Evolutionary conservation across 2,888 invertebrate genomes (phyloP).

Genomic region (Chesias legatella): DNA sequence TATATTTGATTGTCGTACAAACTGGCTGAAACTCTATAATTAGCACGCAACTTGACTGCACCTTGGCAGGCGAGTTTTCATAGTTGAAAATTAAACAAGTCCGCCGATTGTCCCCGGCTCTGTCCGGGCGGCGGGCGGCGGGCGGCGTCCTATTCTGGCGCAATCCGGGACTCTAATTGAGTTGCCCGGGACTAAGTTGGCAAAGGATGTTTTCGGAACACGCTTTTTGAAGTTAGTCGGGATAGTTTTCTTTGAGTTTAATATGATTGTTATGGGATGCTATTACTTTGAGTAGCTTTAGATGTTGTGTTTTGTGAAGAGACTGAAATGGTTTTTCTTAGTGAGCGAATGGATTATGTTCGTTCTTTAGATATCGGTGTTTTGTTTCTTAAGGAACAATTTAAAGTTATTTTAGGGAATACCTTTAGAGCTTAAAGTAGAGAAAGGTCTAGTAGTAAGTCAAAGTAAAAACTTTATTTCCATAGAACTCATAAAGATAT

Average conservation of each 20-base stretch:
- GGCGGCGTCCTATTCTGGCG: conserved; percentile 4
- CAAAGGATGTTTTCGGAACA: conserved; percentile 6
- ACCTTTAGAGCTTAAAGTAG: too few species aligned
- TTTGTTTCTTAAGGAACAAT: too few species aligned
- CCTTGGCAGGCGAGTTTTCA: conserved; percentile 3
- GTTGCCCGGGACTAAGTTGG: conserved; percentile 11
- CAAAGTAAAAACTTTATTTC: too few species aligned
- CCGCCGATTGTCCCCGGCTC: not conserved
- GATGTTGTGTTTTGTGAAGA: not conserved
- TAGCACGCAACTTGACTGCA: not conserved
- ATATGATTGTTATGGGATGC: conserved; percentile 12
- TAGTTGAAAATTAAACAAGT: conserved; percentile 6
- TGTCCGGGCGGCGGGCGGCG: too few species aligned
- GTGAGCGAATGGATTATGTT: too few species aligned
- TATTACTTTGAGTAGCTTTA: conserved; percentile 6
- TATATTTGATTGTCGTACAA: not conserved
- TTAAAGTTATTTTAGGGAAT: too few species aligned
- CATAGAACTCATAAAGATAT: too few species aligned
- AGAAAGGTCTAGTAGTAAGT: too few species aligned
- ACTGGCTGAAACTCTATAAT: not conserved
- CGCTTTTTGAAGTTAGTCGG: conserved; percentile 5
- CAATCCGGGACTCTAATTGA: conserved; percentile 8
- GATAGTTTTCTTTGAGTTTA: conserved; percentile 4
- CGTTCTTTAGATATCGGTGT: too few species aligned
- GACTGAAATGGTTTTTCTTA: too few species aligned